Base-by-base conservation (phyloP, 2,113 vertebrate species). In the Petaurus breviceps region DNA sequence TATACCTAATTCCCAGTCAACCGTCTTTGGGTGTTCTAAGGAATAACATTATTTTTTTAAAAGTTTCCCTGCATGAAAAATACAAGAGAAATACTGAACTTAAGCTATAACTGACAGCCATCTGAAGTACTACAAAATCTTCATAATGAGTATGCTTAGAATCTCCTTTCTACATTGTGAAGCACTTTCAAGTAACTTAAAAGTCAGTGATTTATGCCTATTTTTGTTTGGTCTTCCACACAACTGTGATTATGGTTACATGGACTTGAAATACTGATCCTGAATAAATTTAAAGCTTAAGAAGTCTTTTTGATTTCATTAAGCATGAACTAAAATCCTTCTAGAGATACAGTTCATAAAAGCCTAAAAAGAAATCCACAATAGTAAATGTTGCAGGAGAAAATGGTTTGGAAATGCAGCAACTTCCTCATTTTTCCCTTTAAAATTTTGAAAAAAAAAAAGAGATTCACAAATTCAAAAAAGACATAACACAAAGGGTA, bases 401-500 rank as follows among this genome's bases (percentile, higher is more conserved):
- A 97, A 57, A 43, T 52, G 53, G 94, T 92, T 97, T 51, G 90
- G 90, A 90, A 90, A 96, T 92, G 50, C 10, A 96, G 96, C 91
- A 97, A 97, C 47, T 96, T 92, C 92, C 97, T 53, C 61, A 92
- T n/a, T 94, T 22, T 93, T 84, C 94, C 92, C 90, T 96, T 57
- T 57, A 95, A 96, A 97, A 95, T 92, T 96, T 46, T 52, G 89
- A 90, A 52, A 31, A 6, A 90, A 77, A 51, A 51, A 51, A 51
- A 51, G 47, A 92, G 2, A 51, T 84, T 96, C 97, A 97, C 96
- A 97, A 96, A 97, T 92, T 97, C 97, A 97, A 90, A 97, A 96
- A 68, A 96, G 53, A 96, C 97, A 97, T 96, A 95, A 96, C 96
- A 97, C 96, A 97, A 95, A 97, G 68, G 96, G 77, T 47, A 68